Percentiles rank a stretch among this genome's conserved stretches.
Evolutionary conservation across 2,888 invertebrate species (phyloP).

Genomic region (Tetragonula carbonaria): DNA sequence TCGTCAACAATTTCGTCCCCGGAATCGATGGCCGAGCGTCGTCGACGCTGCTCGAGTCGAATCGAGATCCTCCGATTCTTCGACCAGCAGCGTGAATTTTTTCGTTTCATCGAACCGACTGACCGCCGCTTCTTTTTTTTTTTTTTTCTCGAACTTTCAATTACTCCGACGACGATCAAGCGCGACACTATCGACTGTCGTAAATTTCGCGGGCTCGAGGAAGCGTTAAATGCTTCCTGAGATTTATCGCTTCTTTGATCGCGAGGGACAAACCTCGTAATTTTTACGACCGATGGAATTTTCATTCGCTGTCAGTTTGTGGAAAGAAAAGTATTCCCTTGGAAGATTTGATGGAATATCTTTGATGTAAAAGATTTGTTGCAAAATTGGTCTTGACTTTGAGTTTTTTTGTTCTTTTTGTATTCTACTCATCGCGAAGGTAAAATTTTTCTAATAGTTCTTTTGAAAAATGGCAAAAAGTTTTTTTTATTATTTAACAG

Average conservation of each 20-base stretch:
- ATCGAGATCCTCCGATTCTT: not conserved
- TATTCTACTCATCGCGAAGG: no score
- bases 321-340: no score
- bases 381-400: no score
- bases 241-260: not conserved
- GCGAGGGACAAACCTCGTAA: not conserved
- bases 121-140: not conserved
- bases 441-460: no score
- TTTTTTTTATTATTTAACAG: no score
- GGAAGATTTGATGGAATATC: no score
- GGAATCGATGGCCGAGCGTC: constrained; percentile 29
- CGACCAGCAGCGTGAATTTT: constrained; percentile 6
- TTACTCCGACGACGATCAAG: constrained; percentile 27
- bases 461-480: no score
- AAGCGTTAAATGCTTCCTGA: not conserved
- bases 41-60: constrained; percentile 2
- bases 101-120: constrained; percentile 23
- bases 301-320: not conserved
- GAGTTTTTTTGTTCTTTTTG: no score
- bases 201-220: not conserved
- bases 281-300: not conserved
- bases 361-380: no score
- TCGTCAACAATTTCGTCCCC: constrained; percentile 23
- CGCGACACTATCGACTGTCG: not conserved
- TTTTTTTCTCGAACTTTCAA: constrained; percentile 24